phyloP scores from a whole-genome alignment of 2,888 invertebrate genomes.

The Pachymerium ferrugineum region DNA sequence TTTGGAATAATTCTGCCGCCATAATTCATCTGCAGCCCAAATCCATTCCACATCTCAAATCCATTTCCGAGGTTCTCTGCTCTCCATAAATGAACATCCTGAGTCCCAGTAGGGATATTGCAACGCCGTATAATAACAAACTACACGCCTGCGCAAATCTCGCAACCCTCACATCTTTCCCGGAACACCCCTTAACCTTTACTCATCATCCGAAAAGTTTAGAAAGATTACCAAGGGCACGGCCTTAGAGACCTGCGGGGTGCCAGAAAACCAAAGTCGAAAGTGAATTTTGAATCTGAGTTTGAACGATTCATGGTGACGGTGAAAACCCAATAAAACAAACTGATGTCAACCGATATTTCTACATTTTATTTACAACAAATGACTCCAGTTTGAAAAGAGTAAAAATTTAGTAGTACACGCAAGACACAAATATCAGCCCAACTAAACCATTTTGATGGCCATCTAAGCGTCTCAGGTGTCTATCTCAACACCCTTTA shows the following conservation, averaged over 20 bases:
- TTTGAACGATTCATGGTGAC: not conserved
- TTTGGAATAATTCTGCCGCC: not conserved
- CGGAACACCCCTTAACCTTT: not conserved
- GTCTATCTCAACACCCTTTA: not conserved
- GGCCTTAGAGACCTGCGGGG: not conserved
- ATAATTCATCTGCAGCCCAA: not conserved
- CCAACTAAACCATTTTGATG: slow-evolving; percentile 24
- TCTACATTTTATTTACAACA: slow-evolving; percentile 3
- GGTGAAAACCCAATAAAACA: not conserved
- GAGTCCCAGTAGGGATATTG: slow-evolving; percentile 2
- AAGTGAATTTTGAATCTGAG: not conserved
- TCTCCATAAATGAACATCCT: not conserved
- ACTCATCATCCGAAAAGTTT: not conserved
- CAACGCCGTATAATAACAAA: slow-evolving; percentile 20
- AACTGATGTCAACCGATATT: slow-evolving; percentile 12
- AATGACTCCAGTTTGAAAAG: not conserved
- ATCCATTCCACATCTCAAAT: slow-evolving; percentile 15
- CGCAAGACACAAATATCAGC: slow-evolving; percentile 15
- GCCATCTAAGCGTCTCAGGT: slow-evolving; percentile 25
- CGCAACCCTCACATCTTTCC: not conserved
- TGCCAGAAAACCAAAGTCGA: not conserved
- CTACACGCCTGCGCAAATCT: slow-evolving; percentile 22
- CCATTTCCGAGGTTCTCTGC: slow-evolving; percentile 3
- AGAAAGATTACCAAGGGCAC: not conserved
- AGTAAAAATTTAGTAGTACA: not conserved